These are phyloP conservation scores for Sebastes cheni DNA, from an alignment of 2,797 vertebrate species.

Conservation along the genomic window DNA sequence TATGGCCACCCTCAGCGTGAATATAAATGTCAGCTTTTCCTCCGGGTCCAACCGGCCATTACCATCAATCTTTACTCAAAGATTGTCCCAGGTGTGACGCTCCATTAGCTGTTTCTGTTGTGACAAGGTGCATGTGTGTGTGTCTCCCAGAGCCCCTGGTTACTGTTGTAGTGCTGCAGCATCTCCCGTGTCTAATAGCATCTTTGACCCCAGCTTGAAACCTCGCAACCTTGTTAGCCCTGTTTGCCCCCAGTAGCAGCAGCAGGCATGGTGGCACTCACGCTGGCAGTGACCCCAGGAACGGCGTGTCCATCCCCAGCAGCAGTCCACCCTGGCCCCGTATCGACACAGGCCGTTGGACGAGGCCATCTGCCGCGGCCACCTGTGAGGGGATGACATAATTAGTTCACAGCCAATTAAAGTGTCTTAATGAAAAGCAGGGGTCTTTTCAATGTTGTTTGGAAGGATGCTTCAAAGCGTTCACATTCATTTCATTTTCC, in stretches of 20 bases:
- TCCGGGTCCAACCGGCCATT: slow-evolving; percentile 22
- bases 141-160: slow-evolving; percentile 2
- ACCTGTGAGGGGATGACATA: slow-evolving; percentile 83
- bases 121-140: slow-evolving; percentile 21
- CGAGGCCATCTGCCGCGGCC: slow-evolving; percentile 91
- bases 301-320: slow-evolving; percentile 95
- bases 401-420: slow-evolving; percentile 66
- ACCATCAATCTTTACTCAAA: slow-evolving; percentile 64
- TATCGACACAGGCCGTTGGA: slow-evolving; percentile 92
- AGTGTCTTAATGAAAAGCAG: slow-evolving; percentile 40
- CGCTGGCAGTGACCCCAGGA: slow-evolving; percentile 97
- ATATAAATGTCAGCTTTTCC: slow-evolving; percentile 35
- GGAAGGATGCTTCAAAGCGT: slow-evolving; percentile 11
- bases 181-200: slow-evolving; percentile 35
- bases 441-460: slow-evolving; percentile 36
- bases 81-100: slow-evolving; percentile 37
- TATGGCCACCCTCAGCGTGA: slow-evolving; percentile 39
- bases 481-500: neutral
- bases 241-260: slow-evolving; percentile 58
- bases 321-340: slow-evolving; percentile 93
- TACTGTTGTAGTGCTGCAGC: neutral
- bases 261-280: slow-evolving; percentile 85
- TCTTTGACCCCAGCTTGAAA: slow-evolving; percentile 66
- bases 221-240: slow-evolving; percentile 65
- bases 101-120: slow-evolving; percentile 32